phyloP scores from a whole-genome alignment of 2,797 vertebrate genomes.

The Amniataba percoides region DNA sequence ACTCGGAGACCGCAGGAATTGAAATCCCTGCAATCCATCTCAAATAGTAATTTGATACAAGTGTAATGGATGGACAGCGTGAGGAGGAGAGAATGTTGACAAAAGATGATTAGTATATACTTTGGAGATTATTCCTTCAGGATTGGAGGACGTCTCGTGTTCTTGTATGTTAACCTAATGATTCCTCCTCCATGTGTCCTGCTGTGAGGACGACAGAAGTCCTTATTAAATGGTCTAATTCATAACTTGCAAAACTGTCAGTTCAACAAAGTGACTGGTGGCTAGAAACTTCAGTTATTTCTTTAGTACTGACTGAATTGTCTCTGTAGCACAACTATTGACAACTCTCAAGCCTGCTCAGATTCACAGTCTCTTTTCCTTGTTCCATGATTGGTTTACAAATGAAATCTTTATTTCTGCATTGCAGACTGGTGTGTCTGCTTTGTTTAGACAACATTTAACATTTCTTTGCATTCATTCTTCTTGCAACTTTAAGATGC shows the following conservation, averaged over 20 bases:
- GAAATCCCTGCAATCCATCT: constrained; percentile 45
- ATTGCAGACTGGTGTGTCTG: background rate
- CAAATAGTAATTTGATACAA: constrained; percentile 41
- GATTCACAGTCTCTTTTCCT: background rate
- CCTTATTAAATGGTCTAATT: constrained; percentile 19
- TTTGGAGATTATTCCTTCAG: constrained; percentile 16
- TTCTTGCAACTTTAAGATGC: background rate
- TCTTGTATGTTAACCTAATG: constrained; percentile 30
- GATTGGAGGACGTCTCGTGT: constrained; percentile 14
- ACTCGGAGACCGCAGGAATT: constrained; percentile 14
- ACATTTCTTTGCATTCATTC: background rate
- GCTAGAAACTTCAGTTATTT: background rate
- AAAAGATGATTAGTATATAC: constrained; percentile 42
- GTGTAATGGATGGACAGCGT: constrained; percentile 19
- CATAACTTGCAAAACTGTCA: constrained; percentile 3
- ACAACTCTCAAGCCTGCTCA: background rate
- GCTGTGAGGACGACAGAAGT: constrained; percentile 3
- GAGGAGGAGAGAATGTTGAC: constrained; percentile 28
- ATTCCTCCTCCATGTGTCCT: constrained; percentile 1
- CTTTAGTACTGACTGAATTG: background rate
- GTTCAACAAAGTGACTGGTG: background rate
- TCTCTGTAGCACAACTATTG: background rate
- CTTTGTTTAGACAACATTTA: background rate
- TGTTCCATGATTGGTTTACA: background rate
- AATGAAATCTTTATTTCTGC: background rate